A percentile compares a stretch with the other conserved stretches of the same genome.
phyloP scores from a whole-genome alignment of 2,888 invertebrate species.

The Dioctria linearis region DNA sequence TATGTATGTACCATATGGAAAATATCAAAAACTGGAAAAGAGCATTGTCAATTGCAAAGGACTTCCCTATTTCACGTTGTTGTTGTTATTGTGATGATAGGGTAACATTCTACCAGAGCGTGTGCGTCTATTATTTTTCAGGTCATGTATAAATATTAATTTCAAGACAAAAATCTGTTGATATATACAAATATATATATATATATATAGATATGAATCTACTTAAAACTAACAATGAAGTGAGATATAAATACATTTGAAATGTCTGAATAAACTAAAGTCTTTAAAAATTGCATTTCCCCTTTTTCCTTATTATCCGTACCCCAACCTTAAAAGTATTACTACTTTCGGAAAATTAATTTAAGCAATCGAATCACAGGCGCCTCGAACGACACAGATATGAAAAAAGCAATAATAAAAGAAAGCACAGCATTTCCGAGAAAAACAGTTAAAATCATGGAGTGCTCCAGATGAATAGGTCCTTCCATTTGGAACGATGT shows the following conservation, averaged over 20 bases:
- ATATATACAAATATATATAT: neutral
- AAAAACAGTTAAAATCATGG: slow-evolving; percentile 73
- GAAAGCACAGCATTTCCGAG: slow-evolving; percentile 84
- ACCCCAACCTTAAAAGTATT: too few species aligned
- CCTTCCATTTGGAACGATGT: slow-evolving; percentile 85
- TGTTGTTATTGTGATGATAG: too few species aligned
- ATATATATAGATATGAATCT: neutral
- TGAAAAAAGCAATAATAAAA: slow-evolving; percentile 81
- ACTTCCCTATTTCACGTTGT: too few species aligned
- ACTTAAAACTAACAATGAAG: neutral
- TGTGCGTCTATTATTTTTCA: too few species aligned
- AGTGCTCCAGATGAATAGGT: slow-evolving; percentile 83
- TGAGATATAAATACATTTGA: neutral
- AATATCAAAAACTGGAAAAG: too few species aligned
- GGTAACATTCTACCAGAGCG: too few species aligned
- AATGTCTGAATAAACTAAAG: slow-evolving; percentile 10
- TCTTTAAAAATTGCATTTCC: slow-evolving; percentile 29
- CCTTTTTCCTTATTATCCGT: neutral
- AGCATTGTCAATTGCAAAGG: too few species aligned
- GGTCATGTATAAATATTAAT: too few species aligned
- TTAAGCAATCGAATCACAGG: slow-evolving; percentile 85
- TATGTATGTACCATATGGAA: too few species aligned
- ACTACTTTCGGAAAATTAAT: slow-evolving; percentile 70
- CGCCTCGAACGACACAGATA: slow-evolving; percentile 86
- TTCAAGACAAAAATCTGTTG: neutral